These are phyloP conservation scores for Spinus olivaceus DNA, from an alignment of 2,797 vertebrate species.

Conservation along the genomic window DNA sequence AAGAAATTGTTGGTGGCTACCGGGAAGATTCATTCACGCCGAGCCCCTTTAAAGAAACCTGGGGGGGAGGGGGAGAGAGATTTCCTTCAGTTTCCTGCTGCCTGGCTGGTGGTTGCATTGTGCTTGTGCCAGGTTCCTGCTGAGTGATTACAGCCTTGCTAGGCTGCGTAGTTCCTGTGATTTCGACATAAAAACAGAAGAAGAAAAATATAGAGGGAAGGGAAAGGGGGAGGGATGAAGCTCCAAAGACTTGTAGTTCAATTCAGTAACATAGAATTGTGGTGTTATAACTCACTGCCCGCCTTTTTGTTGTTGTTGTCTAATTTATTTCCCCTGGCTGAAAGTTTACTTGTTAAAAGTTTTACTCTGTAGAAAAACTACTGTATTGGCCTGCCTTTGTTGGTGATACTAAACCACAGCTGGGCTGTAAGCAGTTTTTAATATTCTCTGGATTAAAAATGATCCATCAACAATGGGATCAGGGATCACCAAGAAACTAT, in stretches of 20 bases:
- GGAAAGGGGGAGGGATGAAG: not conserved
- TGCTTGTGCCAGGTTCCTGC: constrained; percentile 53
- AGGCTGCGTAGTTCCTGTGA: constrained; percentile 66
- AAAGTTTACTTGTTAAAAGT: not conserved
- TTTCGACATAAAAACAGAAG: constrained; percentile 65
- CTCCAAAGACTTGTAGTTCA: constrained; percentile 15
- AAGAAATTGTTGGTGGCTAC: constrained; percentile 67
- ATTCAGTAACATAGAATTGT: constrained; percentile 7
- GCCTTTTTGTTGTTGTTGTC: not conserved
- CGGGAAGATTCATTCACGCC: constrained; percentile 58
- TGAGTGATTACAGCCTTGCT: constrained; percentile 67
- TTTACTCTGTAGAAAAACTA: not conserved
- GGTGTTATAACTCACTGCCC: not conserved
- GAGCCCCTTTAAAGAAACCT: constrained; percentile 55
- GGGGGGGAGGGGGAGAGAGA: constrained; percentile 27
- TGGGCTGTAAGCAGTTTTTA: not conserved
- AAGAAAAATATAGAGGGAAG: constrained; percentile 15
- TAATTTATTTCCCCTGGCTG: not conserved
- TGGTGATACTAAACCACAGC: not conserved
- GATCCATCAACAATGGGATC: not conserved
- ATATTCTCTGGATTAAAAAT: not conserved
- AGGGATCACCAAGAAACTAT: not conserved
- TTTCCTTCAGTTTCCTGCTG: constrained; percentile 55
- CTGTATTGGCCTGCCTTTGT: not conserved
- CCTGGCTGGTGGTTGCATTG: constrained; percentile 51